Conservation (phyloP, 2,888 invertebrate species). For the Myopa tessellatipennis region DNA sequence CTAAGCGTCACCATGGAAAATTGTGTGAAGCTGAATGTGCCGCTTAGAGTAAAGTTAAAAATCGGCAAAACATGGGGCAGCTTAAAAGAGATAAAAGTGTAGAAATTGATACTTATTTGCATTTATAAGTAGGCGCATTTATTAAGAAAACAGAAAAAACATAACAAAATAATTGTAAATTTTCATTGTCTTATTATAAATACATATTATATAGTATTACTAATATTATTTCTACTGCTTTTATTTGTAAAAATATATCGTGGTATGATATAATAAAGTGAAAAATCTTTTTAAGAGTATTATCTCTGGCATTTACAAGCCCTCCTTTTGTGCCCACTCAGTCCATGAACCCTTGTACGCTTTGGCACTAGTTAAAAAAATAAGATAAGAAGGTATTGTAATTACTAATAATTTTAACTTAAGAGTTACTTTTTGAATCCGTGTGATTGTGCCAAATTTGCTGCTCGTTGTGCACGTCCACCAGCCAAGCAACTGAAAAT, state of each 20-base stretch:
- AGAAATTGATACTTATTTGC: constrained; percentile 38
- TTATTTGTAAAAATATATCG: constrained; percentile 3
- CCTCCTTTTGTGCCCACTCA: constrained; percentile 65
- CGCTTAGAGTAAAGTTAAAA: constrained; percentile 89
- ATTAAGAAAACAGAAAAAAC: neutral
- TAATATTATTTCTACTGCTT: neutral
- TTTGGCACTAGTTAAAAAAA: constrained; percentile 56
- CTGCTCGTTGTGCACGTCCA: constrained; percentile 75
- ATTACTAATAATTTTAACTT: constrained; percentile 7
- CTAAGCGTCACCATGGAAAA: constrained; percentile 85
- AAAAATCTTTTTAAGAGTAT: neutral
- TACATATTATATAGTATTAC: constrained; percentile 15
- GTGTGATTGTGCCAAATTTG: constrained; percentile 68
- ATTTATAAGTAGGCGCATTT: neutral
- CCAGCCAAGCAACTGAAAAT: constrained; percentile 80
- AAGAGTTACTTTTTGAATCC: constrained; percentile 60
- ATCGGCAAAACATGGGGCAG: constrained; percentile 85
- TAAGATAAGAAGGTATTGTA: neutral
- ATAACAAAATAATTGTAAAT: neutral
- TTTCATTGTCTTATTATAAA: constrained; percentile 23
- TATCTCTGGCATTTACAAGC: constrained; percentile 46
- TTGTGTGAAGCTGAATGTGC: constrained; percentile 78
- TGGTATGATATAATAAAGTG: neutral
- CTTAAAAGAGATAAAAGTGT: constrained; percentile 58
- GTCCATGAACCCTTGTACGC: constrained; percentile 67